Evolutionary conservation across 2,113 vertebrate species (phyloP).

Genomic region (Nansenia antarctica): DNA sequence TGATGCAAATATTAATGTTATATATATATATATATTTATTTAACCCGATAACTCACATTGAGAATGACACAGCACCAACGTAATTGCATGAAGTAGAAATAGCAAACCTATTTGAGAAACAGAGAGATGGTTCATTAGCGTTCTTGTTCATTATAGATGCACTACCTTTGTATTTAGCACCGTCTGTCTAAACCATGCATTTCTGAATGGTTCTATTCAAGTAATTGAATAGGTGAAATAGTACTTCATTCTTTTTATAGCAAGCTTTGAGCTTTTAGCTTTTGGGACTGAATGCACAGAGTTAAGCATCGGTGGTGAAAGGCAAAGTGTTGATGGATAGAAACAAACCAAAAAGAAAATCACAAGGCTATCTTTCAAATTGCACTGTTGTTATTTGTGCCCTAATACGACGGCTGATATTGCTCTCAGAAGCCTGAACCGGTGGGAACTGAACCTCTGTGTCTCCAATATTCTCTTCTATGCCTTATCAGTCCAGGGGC

Average conservation of each 20-base stretch:
- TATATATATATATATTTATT: no score
- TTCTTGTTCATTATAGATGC: no score
- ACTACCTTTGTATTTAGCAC: neutral
- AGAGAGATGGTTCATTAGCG: no score
- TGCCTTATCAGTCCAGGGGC: conserved; percentile 64
- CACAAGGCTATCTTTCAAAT: conserved; percentile 23
- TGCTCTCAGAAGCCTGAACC: conserved; percentile 40
- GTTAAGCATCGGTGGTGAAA: neutral
- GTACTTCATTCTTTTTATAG: neutral
- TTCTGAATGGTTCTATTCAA: neutral
- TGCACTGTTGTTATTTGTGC: conserved; percentile 51
- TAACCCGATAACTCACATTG: no score
- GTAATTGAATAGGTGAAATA: neutral
- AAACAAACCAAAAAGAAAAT: neutral
- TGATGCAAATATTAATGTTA: no score
- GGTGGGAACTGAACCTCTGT: conserved; percentile 21
- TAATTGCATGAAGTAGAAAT: neutral
- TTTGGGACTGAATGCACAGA: no score
- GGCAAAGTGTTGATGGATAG: neutral
- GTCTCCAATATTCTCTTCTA: conserved; percentile 61
- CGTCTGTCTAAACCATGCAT: neutral
- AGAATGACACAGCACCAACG: neutral
- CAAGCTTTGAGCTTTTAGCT: neutral
- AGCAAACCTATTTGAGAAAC: no score
- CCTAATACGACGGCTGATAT: conserved; percentile 53